phyloP scores from a whole-genome alignment of 2,888 invertebrate genomes.

The Mimumesa dahlbomi region DNA sequence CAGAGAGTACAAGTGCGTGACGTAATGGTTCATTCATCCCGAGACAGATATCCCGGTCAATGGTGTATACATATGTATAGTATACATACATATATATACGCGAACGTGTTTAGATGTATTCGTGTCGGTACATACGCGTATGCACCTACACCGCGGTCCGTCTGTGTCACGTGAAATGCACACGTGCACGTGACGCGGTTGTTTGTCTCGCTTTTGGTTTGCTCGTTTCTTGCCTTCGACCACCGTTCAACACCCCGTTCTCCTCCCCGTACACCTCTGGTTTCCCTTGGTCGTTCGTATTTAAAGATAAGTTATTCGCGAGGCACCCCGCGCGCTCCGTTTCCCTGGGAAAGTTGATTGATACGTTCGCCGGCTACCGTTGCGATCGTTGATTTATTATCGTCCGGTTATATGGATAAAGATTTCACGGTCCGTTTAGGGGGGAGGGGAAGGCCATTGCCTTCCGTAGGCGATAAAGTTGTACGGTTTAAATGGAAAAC shows the following conservation, averaged over 20 bases:
- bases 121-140: conserved; percentile 6
- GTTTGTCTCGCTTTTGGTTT: conserved; percentile 42
- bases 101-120: conserved; percentile 10
- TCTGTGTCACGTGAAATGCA: conserved; percentile 42
- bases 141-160: conserved; percentile 13
- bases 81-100: conserved; percentile 57
- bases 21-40: conserved; percentile 79
- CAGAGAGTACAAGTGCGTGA: conserved; percentile 78
- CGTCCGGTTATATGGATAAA: no score
- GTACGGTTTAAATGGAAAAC: no score
- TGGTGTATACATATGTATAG: conserved; percentile 72
- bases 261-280: conserved; percentile 20
- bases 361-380: neutral
- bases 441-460: no score
- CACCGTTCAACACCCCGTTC: conserved; percentile 23
- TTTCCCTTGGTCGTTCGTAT: neutral
- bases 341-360: neutral
- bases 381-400: conserved; percentile 2
- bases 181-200: conserved; percentile 40
- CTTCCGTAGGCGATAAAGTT: no score
- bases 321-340: neutral
- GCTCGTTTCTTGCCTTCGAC: conserved; percentile 45
- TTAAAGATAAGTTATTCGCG: conserved; percentile 52
- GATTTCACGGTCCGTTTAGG: no score
- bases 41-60: conserved; percentile 78